Evolutionary conservation across 1,140 invertebrate genomes (phyloP), one percentile per base, ranked within the genome.

Genomic region (Leptinotarsa undecemlineata): DNA sequence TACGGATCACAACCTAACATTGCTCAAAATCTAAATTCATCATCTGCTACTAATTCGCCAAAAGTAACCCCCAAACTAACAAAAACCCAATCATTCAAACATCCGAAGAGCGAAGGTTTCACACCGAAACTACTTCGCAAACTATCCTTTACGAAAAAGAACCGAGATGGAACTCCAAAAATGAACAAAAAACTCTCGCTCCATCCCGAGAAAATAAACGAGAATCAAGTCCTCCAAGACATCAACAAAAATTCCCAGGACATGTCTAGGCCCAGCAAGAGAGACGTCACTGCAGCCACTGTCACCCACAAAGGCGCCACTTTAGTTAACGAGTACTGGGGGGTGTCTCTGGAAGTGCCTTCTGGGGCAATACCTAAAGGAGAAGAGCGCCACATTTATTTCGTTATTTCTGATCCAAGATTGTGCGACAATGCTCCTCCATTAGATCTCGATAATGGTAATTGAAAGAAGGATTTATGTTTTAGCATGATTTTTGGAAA

Each of bases 361-460:
- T 90, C 92, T 72, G 94, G 94, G 74, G 96, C 96, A 47, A 91
- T 98, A 77, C 89, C 92, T 66, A 88, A 90, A 20, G 94, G 94
- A 61, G 89, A 90, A 77, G 89, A 91, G 78, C 95, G 97, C 88
- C 95, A 97, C 86, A 93, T 98, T 82, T 98, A 97, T 90, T 97
- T 98, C 88, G 96, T 96, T 84, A 95, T 98, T 76, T 91, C 91
- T 77, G 91, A 92, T 83, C 90, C 92, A 72, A 87, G 91, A 80
- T 85, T 90, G 85, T 90, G 90, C 82, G 89, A 91, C 83, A 91
- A 91, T 80, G 89, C 92, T 78, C 93, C 94, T 71, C 94, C 94
- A 73, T 89, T 95, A 85, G 93, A 96, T 87, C 90, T 92, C 87
- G 92, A 95, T 87, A 95, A 95, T 90, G 94, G 94, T 95, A 91